phyloP scores from a whole-genome alignment of 2,113 vertebrate genomes.

The Phocoena phocoena region DNA sequence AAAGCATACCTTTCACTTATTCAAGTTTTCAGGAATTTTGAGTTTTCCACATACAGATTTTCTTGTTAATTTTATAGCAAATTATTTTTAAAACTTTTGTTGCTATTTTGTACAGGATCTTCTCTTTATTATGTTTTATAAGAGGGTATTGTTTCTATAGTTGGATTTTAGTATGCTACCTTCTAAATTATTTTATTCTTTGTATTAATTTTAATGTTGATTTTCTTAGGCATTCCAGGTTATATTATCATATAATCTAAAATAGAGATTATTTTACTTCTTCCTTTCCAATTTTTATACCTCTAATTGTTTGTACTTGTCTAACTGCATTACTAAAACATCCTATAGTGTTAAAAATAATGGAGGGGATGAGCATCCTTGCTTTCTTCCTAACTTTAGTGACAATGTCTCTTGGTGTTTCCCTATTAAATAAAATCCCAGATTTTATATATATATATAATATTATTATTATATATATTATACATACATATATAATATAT shows the following conservation, averaged over 20 bases:
- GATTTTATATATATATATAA: neutral
- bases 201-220: neutral
- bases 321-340: neutral
- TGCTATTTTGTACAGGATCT: neutral
- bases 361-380: neutral
- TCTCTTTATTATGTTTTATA: neutral
- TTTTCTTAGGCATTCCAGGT: neutral
- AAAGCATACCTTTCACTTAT: neutral
- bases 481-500: neutral
- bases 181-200: neutral
- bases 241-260: neutral
- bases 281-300: neutral
- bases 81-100: neutral
- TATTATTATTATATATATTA: too few species aligned
- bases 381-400: neutral
- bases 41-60: neutral
- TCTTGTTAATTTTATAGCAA: neutral
- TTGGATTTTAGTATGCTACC: neutral
- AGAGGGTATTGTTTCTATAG: neutral
- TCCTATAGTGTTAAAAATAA: neutral
- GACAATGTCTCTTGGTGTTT: neutral
- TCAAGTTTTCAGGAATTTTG: neutral
- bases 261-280: neutral
- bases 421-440: neutral
- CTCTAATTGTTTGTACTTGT: neutral